These are phyloP conservation scores for Slavum lentiscoides DNA, from an alignment of 2,888 invertebrate genomes.

Conservation along the genomic window DNA sequence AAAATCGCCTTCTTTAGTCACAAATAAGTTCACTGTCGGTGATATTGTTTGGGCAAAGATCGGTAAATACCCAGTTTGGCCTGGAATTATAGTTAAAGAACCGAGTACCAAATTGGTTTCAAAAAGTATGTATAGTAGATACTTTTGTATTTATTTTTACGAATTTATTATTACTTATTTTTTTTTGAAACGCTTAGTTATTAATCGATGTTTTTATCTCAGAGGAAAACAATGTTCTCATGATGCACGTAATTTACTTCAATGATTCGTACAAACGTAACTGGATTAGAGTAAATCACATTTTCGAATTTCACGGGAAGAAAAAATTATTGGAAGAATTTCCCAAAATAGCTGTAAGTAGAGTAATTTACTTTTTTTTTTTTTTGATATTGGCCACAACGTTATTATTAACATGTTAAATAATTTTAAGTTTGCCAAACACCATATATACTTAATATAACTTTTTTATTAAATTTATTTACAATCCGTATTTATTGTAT, in stretches of 20 bases:
- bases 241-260: conserved; percentile 25
- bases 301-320: conserved; percentile 4
- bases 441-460: neutral
- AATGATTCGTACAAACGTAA: conserved; percentile 34
- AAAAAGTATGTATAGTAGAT: conserved; percentile 16
- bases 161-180: too few relatives aligned
- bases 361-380: neutral
- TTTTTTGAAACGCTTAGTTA: neutral
- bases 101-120: neutral
- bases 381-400: neutral
- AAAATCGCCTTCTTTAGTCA: neutral
- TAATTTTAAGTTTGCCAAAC: neutral
- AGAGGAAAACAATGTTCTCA: conserved; percentile 17
- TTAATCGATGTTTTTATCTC: neutral
- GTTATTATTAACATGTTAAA: neutral
- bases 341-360: conserved; percentile 32
- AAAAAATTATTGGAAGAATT: neutral
- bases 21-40: neutral
- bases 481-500: neutral
- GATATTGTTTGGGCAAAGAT: conserved; percentile 46
- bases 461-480: neutral
- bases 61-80: conserved; percentile 37
- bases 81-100: conserved; percentile 24
- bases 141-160: neutral
- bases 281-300: conserved; percentile 26